Conservation (phyloP, 2,113 vertebrate genomes). For the Apus apus region DNA sequence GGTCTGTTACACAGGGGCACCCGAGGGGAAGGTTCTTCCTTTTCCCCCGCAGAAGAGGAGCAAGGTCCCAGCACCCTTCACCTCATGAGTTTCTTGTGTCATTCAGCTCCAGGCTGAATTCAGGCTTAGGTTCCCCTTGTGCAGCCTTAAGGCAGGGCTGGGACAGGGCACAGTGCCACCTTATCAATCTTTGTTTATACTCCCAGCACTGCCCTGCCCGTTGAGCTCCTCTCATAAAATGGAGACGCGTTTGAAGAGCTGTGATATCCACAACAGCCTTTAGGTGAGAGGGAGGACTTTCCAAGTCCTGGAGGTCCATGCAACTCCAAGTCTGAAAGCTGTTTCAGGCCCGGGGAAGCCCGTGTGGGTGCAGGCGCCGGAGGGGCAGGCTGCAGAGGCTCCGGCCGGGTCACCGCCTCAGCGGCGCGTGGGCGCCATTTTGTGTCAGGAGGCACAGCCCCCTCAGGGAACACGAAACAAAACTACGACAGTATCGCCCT, state of each 20-base stretch:
- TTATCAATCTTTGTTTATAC: rapidly evolving
- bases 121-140: not conserved
- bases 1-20: rapidly evolving
- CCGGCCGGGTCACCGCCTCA: not conserved
- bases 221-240: not conserved
- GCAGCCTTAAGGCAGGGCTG: not conserved
- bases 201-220: not conserved
- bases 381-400: not conserved
- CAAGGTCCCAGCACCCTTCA: not conserved
- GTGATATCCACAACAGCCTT: not conserved
- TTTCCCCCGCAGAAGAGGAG: not conserved
- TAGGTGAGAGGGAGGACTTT: no score
- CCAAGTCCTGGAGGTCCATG: not conserved
- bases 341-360: not conserved
- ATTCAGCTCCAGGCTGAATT: not conserved
- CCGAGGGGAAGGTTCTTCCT: not conserved
- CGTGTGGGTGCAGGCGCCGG: no score
- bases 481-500: no score
- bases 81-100: not conserved
- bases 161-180: rapidly evolving
- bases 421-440: not conserved
- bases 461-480: no score
- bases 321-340: not conserved
- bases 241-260: not conserved
- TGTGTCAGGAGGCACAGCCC: not conserved